Base-by-base conservation (phyloP, 2,888 invertebrate species). In the Gisinianus flammeolus region DNA sequence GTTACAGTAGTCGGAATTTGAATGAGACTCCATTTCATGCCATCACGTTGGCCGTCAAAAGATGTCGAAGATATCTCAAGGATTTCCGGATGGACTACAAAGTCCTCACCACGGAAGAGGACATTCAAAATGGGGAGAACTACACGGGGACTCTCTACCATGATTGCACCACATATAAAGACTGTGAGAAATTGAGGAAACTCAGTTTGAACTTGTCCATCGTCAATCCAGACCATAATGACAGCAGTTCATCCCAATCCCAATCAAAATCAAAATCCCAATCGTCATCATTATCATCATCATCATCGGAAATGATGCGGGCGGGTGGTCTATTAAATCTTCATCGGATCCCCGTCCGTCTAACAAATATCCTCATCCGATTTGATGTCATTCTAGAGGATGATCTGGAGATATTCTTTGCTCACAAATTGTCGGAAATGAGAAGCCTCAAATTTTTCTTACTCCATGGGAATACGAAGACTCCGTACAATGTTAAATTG, bases 391-490 rank as follows among this genome's bases (percentile, higher is more conserved):
- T 56, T 12, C 2, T 19, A 0, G n/a, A 71, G 1, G 56, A 54
- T 19, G 71, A 71, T 54, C 28, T 71, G 71, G 71, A 71, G 6
- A 12, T 44, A 16, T 16, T 8, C 30, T 71, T 71, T 56, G 56
- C 56, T 2, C 12, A 16, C 2, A 30, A 26, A 31, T 56, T 71
- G 28, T 4, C 24, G 6, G 3, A n/a, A 28, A 56, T 71, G 56
- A 54, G n/a, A 3, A 71, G 30, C 26, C 24, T 56, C 6, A 71
- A 71, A 28, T 71, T 56, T 54, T 56, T 71, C 56, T 28, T 71
- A 8, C 31, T 71, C 30, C 71, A 71, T 19, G 71, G 71, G 16
- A 71, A 71, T 22, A 19, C 26, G 2, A 52, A 31, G 0, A 56
- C 54, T 16, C 71, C 26, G 8, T 71, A 71, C 30, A 24, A 28